Conservation (phyloP, 2,797 vertebrate genomes). For the Lindbergichthys nudifrons region DNA sequence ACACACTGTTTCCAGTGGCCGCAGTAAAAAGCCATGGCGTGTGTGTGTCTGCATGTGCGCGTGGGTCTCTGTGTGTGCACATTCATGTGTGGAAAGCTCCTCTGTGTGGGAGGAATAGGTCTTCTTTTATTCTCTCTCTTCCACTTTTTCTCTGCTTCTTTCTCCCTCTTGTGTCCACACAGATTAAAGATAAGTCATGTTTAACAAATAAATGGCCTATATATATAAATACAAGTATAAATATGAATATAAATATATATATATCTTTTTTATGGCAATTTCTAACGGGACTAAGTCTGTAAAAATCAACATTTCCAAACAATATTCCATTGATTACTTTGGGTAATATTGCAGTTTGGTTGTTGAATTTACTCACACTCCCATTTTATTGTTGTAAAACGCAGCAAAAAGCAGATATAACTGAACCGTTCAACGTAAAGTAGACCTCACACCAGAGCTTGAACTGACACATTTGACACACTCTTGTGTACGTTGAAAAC, state of each 20-base stretch:
- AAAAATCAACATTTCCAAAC: conserved; percentile 77
- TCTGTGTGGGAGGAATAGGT: conserved; percentile 67
- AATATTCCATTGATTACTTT: conserved; percentile 75
- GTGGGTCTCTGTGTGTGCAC: conserved; percentile 30
- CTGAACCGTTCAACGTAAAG: conserved; percentile 51
- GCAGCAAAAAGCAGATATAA: conserved; percentile 54
- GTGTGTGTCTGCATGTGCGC: conserved; percentile 20
- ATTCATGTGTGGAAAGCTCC: conserved; percentile 58
- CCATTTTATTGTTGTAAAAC: conserved; percentile 74
- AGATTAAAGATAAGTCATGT: conserved; percentile 75
- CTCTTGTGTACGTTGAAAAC: conserved; percentile 36
- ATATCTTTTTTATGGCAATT: conserved; percentile 85
- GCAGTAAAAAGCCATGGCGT: conserved; percentile 69
- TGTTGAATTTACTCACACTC: conserved; percentile 70
- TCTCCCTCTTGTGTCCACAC: conserved; percentile 74
- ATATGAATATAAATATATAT: conserved; percentile 74
- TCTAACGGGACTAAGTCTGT: conserved; percentile 82
- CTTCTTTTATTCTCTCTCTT: conserved; percentile 79
- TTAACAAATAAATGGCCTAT: conserved; percentile 80
- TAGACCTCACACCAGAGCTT: conserved; percentile 68
- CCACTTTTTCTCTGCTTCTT: conserved; percentile 74
- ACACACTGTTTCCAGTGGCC: conserved; percentile 73
- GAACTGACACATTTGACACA: conserved; percentile 48
- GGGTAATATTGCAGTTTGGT: conserved; percentile 73
- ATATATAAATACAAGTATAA: conserved; percentile 74